These are phyloP conservation scores for Peucedramus taeniatus DNA, from an alignment of 2,113 vertebrate genomes.

Conservation along the genomic window DNA sequence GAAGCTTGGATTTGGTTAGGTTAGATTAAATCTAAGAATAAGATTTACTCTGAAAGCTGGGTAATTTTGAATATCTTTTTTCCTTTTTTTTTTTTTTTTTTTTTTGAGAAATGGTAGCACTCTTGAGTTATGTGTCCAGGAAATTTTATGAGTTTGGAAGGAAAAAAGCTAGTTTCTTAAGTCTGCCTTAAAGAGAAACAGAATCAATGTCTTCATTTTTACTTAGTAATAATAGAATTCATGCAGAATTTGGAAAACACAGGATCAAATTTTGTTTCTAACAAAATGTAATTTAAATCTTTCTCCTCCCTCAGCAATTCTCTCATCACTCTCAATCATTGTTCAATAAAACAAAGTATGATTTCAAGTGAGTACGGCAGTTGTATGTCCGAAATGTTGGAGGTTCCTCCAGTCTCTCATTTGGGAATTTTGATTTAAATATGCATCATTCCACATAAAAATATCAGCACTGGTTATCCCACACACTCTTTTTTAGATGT, in stretches of 20 bases:
- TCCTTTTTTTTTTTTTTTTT: not conserved
- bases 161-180: not conserved
- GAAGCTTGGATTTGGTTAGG: not conserved
- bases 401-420: not conserved
- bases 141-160: not conserved
- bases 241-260: not conserved
- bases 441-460: not conserved
- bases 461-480: not conserved
- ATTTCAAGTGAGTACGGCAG: not conserved
- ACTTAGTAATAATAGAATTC: not conserved
- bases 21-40: not conserved
- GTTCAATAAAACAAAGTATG: not conserved
- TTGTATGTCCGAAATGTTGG: not conserved
- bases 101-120: not conserved
- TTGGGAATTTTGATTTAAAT: not conserved
- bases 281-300: not conserved
- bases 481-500: not conserved
- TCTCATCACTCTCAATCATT: not conserved
- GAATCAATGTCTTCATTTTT: not conserved
- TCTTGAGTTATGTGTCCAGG: not conserved
- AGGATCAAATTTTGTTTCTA: not conserved
- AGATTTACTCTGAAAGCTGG: not conserved
- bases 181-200: not conserved
- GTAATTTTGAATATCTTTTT: not conserved
- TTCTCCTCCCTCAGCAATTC: not conserved